Conservation (phyloP, 2,113 vertebrate genomes). For the Laticauda colubrina region DNA sequence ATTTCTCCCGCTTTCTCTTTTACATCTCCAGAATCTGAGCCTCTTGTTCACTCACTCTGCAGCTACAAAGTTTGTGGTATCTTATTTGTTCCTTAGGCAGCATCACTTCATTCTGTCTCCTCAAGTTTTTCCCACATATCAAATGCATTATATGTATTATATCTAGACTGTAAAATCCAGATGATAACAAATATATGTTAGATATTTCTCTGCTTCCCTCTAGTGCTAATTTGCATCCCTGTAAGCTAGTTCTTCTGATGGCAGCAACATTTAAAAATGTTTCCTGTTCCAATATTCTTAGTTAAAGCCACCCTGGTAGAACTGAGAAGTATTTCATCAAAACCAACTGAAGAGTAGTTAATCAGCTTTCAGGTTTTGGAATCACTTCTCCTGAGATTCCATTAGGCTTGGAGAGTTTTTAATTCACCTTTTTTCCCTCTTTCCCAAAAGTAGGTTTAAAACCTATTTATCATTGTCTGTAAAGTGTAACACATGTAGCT, state of each 20-base stretch:
- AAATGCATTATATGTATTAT: not conserved
- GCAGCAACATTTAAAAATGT: slow-evolving; percentile 19
- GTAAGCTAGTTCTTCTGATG: not conserved
- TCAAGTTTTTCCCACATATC: not conserved
- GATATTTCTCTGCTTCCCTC: not conserved
- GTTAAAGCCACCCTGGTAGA: slow-evolving; percentile 22
- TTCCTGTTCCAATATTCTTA: slow-evolving; percentile 27
- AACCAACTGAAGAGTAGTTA: slow-evolving; percentile 48
- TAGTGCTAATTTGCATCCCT: not conserved
- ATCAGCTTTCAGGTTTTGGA: slow-evolving; percentile 57
- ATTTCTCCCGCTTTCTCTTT: not conserved
- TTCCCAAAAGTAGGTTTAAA: slow-evolving; percentile 40
- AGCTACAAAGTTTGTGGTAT: not conserved
- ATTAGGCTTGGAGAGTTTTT: slow-evolving; percentile 24
- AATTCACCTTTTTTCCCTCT: not conserved
- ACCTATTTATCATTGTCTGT: slow-evolving; percentile 12
- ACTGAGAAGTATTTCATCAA: slow-evolving; percentile 53
- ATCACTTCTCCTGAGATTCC: slow-evolving; percentile 39
- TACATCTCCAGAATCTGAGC: not conserved
- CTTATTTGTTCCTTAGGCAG: not conserved
- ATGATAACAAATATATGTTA: not conserved
- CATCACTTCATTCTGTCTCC: not conserved
- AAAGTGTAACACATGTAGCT: slow-evolving; percentile 24
- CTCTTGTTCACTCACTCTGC: not conserved
- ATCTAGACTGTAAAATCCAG: not conserved